Conservation (phyloP, 2,888 invertebrate species). For the Tetragnatha montana region DNA sequence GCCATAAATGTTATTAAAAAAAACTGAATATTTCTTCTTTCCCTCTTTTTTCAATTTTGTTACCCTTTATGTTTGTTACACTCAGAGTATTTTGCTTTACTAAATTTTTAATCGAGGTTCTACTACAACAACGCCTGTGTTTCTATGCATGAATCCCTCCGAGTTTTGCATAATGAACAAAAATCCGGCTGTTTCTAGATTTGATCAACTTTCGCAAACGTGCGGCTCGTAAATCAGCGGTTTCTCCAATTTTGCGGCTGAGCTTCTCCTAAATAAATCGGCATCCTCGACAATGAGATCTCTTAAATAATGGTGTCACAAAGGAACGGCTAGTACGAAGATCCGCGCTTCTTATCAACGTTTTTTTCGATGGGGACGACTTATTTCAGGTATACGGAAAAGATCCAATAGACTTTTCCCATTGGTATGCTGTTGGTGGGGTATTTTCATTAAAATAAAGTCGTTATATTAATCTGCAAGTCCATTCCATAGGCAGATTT, state of each 20-base stretch:
- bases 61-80: too few species aligned
- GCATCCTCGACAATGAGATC: slow-evolving; percentile 42
- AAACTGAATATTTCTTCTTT: too few species aligned
- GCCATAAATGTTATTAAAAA: too few species aligned
- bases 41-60: too few species aligned
- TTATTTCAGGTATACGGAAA: not conserved
- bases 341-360: slow-evolving; percentile 27
- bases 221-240: not conserved
- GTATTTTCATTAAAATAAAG: not conserved
- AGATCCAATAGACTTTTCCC: slow-evolving; percentile 6
- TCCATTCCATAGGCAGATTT: too few species aligned
- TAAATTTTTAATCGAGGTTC: too few species aligned
- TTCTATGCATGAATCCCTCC: too few species aligned
- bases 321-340: not conserved
- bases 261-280: slow-evolving; percentile 63
- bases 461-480: not conserved
- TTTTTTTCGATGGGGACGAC: not conserved
- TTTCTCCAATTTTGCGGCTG: not conserved
- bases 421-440: not conserved
- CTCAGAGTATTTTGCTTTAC: too few species aligned
- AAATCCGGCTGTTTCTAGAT: too few species aligned
- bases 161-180: too few species aligned
- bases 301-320: slow-evolving; percentile 64
- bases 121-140: too few species aligned
- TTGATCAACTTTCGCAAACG: not conserved